phyloP scores from a whole-genome alignment of 2,888 invertebrate species.

The Rotaria macrura region DNA sequence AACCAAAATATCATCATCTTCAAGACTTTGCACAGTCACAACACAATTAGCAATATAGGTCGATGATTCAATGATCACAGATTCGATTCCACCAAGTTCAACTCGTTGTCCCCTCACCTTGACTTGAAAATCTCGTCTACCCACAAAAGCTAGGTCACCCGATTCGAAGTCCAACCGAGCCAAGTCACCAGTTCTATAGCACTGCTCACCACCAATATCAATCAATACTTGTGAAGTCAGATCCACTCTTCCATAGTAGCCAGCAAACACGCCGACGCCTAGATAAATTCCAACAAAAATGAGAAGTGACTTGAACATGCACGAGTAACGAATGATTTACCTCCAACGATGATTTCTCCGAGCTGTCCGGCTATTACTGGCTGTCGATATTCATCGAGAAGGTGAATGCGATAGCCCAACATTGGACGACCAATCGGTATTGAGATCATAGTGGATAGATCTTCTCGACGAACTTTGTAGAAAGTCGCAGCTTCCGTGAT shows the following conservation, averaged over 20 bases:
- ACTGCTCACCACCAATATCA: background rate
- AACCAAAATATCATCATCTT: background rate
- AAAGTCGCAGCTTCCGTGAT: background rate
- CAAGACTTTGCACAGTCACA: background rate
- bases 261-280: too few relatives aligned
- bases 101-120: background rate
- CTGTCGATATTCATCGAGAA: background rate
- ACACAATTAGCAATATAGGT: background rate
- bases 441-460: background rate
- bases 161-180: background rate
- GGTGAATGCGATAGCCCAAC: background rate
- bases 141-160: background rate
- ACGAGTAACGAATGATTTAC: too few relatives aligned
- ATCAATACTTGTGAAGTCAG: background rate
- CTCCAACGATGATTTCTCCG: too few relatives aligned
- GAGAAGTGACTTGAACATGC: too few relatives aligned
- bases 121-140: background rate
- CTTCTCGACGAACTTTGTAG: background rate
- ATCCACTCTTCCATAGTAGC: background rate
- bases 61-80: background rate
- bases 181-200: background rate
- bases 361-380: background rate
- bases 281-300: too few relatives aligned
- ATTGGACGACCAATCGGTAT: background rate
- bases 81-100: background rate